Base-by-base conservation (phyloP, 2,888 invertebrate genomes). In the Polietes domitor region DNA sequence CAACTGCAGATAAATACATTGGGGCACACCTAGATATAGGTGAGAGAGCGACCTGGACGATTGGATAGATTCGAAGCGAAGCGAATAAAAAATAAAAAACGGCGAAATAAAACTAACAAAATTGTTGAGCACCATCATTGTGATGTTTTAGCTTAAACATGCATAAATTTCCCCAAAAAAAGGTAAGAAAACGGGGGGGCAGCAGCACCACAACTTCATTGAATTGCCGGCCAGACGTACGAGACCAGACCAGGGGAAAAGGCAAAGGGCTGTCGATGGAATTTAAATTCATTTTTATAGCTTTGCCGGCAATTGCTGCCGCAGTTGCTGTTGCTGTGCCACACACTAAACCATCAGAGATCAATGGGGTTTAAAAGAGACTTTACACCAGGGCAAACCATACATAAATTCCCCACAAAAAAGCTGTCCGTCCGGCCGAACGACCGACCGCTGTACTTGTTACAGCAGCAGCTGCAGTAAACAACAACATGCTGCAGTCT, bases 401-500 rank as follows among this genome's bases (percentile, higher is more conserved):
- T 19, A 43, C 68, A 68, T 68, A 68, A 68, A 68, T 68, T 68
- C 15, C 21, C 19, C n/a, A n/a, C 28, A 26, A 58, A 58, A 58
- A 26, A n/a, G 4, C 26, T n/a, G 28, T 28, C 12, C n/a, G 28
- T 28, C 5, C 17, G 28, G 1, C 15, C 61, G 17, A 17, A 7
- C 28, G 28, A 10, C 15, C 15, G n/a, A 28, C 5, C 28, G 28
- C 28, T 61, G 15, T 61, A 61, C 1, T 28, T 61, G 61, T 28
- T 10, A 26, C 28, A n/a, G 41, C 53, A 61, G 24, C 61, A 28
- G 41, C 53, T 26, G 21, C 47, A 28, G 63, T 72, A 79, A 83
- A 79, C 79, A 83, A 79, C 79, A 76, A 74, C 71, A 71, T 75
- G 26, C 61, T 2, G 58, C 76, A 77, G 58, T 71, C 53, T 50